A percentile compares a stretch with the other conserved stretches of the same genome.
phyloP scores from a whole-genome alignment of 2,888 invertebrate species.

The Mellilla xanthometata region DNA sequence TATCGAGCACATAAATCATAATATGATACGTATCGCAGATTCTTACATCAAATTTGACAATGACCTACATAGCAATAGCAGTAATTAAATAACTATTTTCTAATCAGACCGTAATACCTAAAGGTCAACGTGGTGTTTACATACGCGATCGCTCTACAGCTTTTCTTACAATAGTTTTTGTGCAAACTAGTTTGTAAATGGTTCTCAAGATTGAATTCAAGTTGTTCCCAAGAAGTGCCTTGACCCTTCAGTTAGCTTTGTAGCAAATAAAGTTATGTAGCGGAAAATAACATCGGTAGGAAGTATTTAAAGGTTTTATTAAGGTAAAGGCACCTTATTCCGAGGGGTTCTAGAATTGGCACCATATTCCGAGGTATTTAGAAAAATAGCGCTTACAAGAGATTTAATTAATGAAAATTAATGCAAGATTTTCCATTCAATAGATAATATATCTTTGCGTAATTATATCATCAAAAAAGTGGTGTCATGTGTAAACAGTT shows the following conservation, averaged over 20 bases:
- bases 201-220: constrained; percentile 46
- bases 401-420: no score
- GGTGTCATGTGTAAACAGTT: no score
- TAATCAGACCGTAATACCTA: constrained; percentile 22
- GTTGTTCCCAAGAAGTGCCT: constrained; percentile 45
- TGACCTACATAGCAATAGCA: constrained; percentile 32
- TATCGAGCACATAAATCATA: constrained; percentile 3
- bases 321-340: no score
- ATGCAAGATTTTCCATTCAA: no score
- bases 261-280: no score
- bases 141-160: constrained; percentile 13
- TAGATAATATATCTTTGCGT: no score
- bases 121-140: constrained; percentile 40
- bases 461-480: no score
- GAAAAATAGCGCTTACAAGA: no score
- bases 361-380: no score
- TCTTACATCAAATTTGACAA: constrained; percentile 13
- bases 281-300: no score
- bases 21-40: constrained; percentile 12
- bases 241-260: constrained; percentile 18
- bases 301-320: no score
- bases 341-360: no score
- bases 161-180: not conserved
- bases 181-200: constrained; percentile 9
- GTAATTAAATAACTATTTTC: constrained; percentile 25